Evolutionary conservation across 2,797 vertebrate genomes (phyloP), one percentile per base, ranked within the genome.

Genomic region (Scolopax rusticola): DNA sequence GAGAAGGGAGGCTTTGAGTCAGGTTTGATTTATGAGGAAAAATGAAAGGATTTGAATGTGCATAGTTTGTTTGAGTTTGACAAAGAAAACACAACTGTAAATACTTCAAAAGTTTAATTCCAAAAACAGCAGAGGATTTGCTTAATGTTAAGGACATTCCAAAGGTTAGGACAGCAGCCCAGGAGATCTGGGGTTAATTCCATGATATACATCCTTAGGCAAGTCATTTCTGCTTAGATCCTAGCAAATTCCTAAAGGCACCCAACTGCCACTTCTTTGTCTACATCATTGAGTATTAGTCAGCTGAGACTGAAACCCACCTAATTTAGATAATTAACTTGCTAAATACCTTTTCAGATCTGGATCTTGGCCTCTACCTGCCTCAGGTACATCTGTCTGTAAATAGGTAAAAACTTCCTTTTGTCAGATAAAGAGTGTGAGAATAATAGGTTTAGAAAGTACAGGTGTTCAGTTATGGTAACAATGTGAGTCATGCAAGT

Each of bases 81-180:
- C 84, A 91, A 33, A 94, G 79, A 84, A 1, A 25, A 91, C 57
- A 79, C n/a, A 57, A 70, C 40, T 95, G 79, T 92, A 95, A 95
- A 92, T 92, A 84, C 74, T 96, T 94, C 67, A 90, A 3, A 93
- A 93, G 61, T 95, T 93, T 90, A 90, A 85, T 92, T 93, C 81
- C 38, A 67, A 65, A 91, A 89, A 2, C 51, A 94, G 45, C 48
- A 89, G 89, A 94, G 68, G 70, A 89, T 96, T 96, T 96, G 25
- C 41, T 82, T 91, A 50, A 81, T 86, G 85, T 80, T 93, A 85
- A 94, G 67, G 82, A 80, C 89, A 90, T 93, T 85, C 48, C 71
- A 85, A 61, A 92, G 64, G 56, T 84, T 87, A 87, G 86, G 77
- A 87, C 53, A 93, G 81, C 78, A 93, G 86, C 68, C 94, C 78